Base-by-base conservation (phyloP, 2,113 vertebrate genomes). In the Smithornis capensis region DNA sequence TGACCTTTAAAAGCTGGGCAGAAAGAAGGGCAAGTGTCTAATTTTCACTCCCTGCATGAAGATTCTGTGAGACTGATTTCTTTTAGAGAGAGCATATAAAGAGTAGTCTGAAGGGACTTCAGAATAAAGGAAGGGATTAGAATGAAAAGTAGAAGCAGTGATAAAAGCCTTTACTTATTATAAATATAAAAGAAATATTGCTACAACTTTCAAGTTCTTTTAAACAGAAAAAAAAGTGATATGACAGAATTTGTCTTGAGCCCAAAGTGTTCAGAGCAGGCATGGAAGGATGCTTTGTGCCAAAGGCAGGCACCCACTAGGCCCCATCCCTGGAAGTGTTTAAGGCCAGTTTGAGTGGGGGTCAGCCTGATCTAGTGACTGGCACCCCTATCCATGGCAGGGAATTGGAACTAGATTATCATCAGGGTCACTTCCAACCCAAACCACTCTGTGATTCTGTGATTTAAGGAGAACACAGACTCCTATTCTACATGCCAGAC, bases 281-380 rank as follows among this genome's bases (percentile, higher is more conserved):
- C 12, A 0, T 7, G 31, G 64, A 31, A 40, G 81, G 84, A n/a
- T 82, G 70, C 65, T 83, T 38, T 16, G 13, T 59, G 80, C 31
- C 38, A 19, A 19, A 49, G 47, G n/a, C 11, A 4, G 15, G 3
- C 1, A 65, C 25, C 29, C 0, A 0, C 12, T n/a, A n/a, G 31
- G 22, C 64, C 31, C 31, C 42, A 45, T 45, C 42, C 22, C 42
- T 67, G 15, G 15, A 45, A 67, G 22, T 25, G 42, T 45, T n/a
- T 10, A 45, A 67, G 42, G 23, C 63, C 14, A 33, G 40, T 29
- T 33, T 44, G 21, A 6, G 40, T 65, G 40, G 14, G 21, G 21
- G 31, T 16, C 64, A 67, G 25, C 64, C 42, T 67, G 44, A 47
- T 35, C n/a, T 47, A 47, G 22, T 67, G 44, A 22, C 22, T n/a